Conservation (phyloP, 2,888 invertebrate genomes). For the Cremastobaeus sp. region DNA sequence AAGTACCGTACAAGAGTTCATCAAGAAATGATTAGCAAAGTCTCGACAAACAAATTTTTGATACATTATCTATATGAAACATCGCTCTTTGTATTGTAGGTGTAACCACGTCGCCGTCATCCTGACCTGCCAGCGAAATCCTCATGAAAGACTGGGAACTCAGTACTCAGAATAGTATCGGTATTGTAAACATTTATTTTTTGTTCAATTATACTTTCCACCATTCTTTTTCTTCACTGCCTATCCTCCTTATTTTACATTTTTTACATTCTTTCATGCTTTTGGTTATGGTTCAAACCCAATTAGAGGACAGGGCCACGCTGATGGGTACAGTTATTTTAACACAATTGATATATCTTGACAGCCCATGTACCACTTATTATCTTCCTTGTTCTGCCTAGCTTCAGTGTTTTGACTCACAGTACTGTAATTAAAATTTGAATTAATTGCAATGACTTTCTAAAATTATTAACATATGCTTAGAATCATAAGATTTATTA, state of each 20-base stretch:
- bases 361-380: constrained; percentile 6
- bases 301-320: too few species aligned
- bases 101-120: constrained; percentile 78
- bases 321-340: constrained; percentile 9
- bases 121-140: constrained; percentile 79
- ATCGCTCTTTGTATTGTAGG: constrained; percentile 78
- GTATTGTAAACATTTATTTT: constrained; percentile 77
- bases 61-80: constrained; percentile 69
- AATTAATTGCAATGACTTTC: too few species aligned
- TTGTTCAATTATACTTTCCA: constrained; percentile 62
- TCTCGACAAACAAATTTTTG: constrained; percentile 12
- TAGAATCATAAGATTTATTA: too few species aligned
- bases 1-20: constrained; percentile 19
- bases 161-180: constrained; percentile 79
- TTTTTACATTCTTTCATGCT: constrained; percentile 18
- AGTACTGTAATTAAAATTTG: neutral
- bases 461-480: too few species aligned
- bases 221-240: constrained; percentile 55
- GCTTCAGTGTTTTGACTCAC: neutral
- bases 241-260: constrained; percentile 45
- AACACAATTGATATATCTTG: constrained; percentile 23
- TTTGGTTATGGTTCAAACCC: constrained; percentile 18
- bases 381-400: constrained; percentile 2
- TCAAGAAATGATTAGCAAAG: constrained; percentile 34
- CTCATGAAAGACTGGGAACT: constrained; percentile 79